These are phyloP conservation scores for Gryon sp. DNA, from an alignment of 1,140 invertebrate species.

Conservation along the genomic window DNA sequence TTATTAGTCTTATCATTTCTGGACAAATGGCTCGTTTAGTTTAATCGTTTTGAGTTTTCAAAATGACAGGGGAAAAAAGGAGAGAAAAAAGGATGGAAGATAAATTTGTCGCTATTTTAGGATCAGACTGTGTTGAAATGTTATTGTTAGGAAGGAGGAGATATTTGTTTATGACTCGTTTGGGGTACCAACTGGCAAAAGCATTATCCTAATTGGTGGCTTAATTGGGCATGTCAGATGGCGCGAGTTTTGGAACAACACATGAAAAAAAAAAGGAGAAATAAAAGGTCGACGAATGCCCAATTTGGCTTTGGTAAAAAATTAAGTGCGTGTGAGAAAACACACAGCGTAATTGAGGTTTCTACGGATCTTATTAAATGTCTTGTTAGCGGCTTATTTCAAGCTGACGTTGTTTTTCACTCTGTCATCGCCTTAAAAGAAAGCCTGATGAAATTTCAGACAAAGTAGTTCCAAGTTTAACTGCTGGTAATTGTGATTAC, in stretches of 20 bases:
- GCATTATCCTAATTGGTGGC: constrained; percentile 40
- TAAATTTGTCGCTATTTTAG: constrained; percentile 11
- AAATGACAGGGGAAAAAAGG: too few relatives aligned
- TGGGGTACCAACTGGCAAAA: constrained; percentile 1
- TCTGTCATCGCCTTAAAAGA: not conserved
- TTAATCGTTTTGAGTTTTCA: too few relatives aligned
- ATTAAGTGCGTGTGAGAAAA: constrained; percentile 21
- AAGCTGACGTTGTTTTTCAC: not conserved
- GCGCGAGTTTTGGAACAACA: constrained; percentile 16
- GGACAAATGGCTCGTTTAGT: too few relatives aligned
- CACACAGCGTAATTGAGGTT: constrained; percentile 18
- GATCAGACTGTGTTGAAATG: constrained; percentile 1
- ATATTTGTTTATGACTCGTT: constrained; percentile 27
- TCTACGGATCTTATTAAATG: constrained; percentile 22
- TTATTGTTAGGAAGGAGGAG: constrained; percentile 10
- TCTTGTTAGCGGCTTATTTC: constrained; percentile 25
- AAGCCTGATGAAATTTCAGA: constrained; percentile 36
- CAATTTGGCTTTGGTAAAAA: constrained; percentile 42
- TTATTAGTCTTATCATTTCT: too few relatives aligned
- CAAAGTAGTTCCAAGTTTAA: constrained; percentile 4
- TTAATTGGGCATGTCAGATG: constrained; percentile 51
- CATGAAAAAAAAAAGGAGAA: too few relatives aligned
- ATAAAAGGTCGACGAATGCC: constrained; percentile 35
- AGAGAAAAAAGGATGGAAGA: not conserved
- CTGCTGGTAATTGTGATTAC: too few relatives aligned